Percentiles rank a stretch among this genome's conserved stretches.
These are phyloP conservation scores for Drosophila willistoni DNA, from an alignment of 1,140 invertebrate species.

Conservation along the genomic window DNA sequence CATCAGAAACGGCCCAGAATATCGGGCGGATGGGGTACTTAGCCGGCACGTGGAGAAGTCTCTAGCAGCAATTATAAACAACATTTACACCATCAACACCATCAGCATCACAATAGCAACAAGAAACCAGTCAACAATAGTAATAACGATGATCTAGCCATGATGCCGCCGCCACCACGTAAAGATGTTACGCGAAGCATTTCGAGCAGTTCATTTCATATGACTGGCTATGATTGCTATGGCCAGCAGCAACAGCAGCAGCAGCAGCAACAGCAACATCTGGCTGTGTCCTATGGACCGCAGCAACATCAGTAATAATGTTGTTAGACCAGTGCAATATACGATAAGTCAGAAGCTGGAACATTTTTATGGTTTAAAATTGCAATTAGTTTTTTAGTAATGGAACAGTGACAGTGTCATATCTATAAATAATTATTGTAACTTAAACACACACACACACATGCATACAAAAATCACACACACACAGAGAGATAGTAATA, in stretches of 20 bases:
- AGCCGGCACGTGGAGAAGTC: slow-evolving; percentile 83
- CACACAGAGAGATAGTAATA: slow-evolving; percentile 14
- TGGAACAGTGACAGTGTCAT: slow-evolving; percentile 78
- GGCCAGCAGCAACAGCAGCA: slow-evolving; percentile 33
- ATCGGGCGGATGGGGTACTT: slow-evolving; percentile 93
- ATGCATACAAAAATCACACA: slow-evolving; percentile 26
- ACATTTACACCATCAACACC: slow-evolving; percentile 47
- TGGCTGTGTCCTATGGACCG: slow-evolving; percentile 58
- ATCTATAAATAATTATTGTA: slow-evolving; percentile 77
- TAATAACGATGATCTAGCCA: slow-evolving; percentile 56
- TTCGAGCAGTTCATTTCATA: slow-evolving; percentile 13
- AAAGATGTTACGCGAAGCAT: slow-evolving; percentile 48
- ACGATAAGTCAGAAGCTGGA: slow-evolving; percentile 42
- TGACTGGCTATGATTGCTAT: slow-evolving; percentile 61
- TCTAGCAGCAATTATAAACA: slow-evolving; percentile 56
- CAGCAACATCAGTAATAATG: slow-evolving; percentile 45
- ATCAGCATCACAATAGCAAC: slow-evolving; percentile 41
- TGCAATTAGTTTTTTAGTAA: slow-evolving; percentile 59
- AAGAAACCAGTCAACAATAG: slow-evolving; percentile 34
- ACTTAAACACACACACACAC: slow-evolving; percentile 49
- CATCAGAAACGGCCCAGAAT: slow-evolving; percentile 91
- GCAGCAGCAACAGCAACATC: slow-evolving; percentile 35
- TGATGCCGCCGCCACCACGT: slow-evolving; percentile 74
- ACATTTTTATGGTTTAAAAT: slow-evolving; percentile 8
- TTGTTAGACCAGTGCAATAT: slow-evolving; percentile 66